These are phyloP conservation scores for Flexamia atlantica DNA, from an alignment of 2,888 invertebrate genomes.

Conservation along the genomic window DNA sequence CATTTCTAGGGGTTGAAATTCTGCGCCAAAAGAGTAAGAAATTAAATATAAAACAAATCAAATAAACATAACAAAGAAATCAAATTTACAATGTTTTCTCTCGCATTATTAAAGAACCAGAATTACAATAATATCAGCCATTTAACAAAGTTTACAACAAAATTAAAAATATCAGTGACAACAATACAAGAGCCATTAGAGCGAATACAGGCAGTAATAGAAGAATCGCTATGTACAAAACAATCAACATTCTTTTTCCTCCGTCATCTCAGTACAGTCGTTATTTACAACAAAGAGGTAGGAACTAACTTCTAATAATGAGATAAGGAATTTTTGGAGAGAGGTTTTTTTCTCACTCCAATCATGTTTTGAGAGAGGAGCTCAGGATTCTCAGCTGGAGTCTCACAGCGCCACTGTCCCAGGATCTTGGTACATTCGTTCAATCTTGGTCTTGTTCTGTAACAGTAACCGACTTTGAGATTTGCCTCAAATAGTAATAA, in stretches of 20 bases:
- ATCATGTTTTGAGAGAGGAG: neutral
- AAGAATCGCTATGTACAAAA: slow-evolving; percentile 15
- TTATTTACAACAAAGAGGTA: slow-evolving; percentile 15
- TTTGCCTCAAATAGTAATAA: neutral
- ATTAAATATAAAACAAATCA: too few species aligned
- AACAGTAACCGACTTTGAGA: slow-evolving; percentile 27
- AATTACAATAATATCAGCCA: too few species aligned
- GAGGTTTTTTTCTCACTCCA: neutral
- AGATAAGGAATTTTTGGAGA: neutral
- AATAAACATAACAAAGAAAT: too few species aligned
- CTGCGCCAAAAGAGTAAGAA: too few species aligned
- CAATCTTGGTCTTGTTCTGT: slow-evolving; percentile 66
- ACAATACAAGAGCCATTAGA: neutral
- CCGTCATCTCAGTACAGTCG: neutral
- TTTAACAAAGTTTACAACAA: slow-evolving; percentile 9
- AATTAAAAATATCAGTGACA: neutral
- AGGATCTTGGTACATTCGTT: slow-evolving; percentile 68
- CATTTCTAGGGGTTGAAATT: too few species aligned
- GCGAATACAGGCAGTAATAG: slow-evolving; percentile 38
- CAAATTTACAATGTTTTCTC: too few species aligned
- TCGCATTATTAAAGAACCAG: too few species aligned
- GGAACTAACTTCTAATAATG: neutral
- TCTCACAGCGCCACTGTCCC: slow-evolving; percentile 67
- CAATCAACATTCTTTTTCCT: neutral
- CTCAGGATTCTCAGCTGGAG: neutral